Evolutionary conservation across 2,888 invertebrate species (phyloP), one percentile per base, ranked within the genome.

Genomic region (Mantis religiosa): DNA sequence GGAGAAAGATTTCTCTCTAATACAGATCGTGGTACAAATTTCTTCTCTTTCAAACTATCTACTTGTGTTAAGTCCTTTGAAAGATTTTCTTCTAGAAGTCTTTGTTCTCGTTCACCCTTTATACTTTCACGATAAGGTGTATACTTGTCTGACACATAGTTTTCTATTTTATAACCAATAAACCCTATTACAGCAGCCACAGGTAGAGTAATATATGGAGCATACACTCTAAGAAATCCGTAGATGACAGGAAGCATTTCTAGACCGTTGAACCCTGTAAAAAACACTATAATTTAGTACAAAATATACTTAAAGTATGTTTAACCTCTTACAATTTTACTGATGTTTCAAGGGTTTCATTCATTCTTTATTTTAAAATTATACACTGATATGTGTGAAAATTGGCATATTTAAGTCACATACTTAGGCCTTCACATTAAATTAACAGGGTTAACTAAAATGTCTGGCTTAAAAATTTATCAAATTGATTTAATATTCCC

Each of bases 91-190:
- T 95, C 94, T 7, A 95, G 93, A 85, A 95, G 92, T 30, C 97
- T 94, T 41, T 97, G 97, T 83, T 95, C 93, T 90, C 98, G 94
- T 91, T 96, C 95, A 90, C 97, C 97, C 92, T 96, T 95, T 15
- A 97, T 95, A 25, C 97, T 95, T 92, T 95, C 96, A 96, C 93
- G 93, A 90, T 92, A 93, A 2, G 94, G 93, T 28, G 93, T 93
- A 87, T 92, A 92, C 87, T 93, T 92, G 87, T 93, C 92, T 83
- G 93, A 92, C 3, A 93, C 88, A 30, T 91, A 90, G 87, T 92
- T 92, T 94, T 98, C 98, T 90, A 98, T 91, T 91, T 98, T 96
- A 92, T 98, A 98, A 41, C 99, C 99, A 91, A 98, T 93, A 88
- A 97, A 94, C 7, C 98, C 98, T 41, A 98, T 94, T 0, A 97